These are phyloP conservation scores for Listronotus oregonensis DNA, from an alignment of 1,140 invertebrate species.

Conservation along the genomic window DNA sequence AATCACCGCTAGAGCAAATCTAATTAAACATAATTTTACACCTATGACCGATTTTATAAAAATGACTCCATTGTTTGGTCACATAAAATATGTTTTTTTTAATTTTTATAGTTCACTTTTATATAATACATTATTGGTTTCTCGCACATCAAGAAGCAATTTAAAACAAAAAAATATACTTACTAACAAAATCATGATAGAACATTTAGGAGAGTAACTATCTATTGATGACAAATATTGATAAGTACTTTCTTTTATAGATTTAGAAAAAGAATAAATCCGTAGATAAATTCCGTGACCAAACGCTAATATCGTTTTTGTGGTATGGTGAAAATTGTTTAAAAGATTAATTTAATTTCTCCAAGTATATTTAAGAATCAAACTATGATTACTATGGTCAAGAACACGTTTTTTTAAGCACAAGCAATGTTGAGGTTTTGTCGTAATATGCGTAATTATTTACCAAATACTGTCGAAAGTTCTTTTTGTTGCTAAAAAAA, in stretches of 20 bases:
- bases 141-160: too few species aligned
- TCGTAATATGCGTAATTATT: background rate
- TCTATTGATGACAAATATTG: conserved; percentile 5
- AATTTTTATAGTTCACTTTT: too few species aligned
- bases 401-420: too few species aligned
- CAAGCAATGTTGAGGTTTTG: too few species aligned
- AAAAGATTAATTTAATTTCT: conserved; percentile 3
- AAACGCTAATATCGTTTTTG: conserved; percentile 9
- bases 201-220: background rate
- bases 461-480: background rate
- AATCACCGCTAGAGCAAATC: too few species aligned
- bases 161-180: background rate
- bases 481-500: too few species aligned
- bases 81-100: too few species aligned
- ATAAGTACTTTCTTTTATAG: conserved; percentile 4
- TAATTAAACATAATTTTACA: too few species aligned
- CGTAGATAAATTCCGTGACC: conserved; percentile 1
- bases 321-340: conserved; percentile 10
- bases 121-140: too few species aligned
- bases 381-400: background rate
- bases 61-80: too few species aligned
- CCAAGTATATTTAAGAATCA: background rate
- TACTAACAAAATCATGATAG: conserved; percentile 9
- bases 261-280: background rate
- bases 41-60: too few species aligned